Evolutionary conservation across 2,888 invertebrate genomes (phyloP).

Genomic region (Gandaritis pyraliata): DNA sequence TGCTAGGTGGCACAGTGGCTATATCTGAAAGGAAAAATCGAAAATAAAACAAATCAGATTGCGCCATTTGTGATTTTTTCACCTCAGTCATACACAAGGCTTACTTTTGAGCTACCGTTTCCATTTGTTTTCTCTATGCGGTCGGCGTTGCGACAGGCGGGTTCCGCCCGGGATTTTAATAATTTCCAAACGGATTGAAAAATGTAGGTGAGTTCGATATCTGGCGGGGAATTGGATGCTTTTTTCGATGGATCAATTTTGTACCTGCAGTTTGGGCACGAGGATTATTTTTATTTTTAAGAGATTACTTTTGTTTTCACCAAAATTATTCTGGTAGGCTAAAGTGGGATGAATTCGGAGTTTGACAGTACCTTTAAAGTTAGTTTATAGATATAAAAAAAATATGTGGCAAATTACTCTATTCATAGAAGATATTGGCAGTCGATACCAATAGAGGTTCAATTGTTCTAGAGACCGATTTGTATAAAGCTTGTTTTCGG

Average conservation of each 20-base stretch:
- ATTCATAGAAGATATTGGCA: too few relatives aligned
- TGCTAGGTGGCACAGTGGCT: too few relatives aligned
- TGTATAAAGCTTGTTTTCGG: neutral
- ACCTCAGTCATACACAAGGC: constrained; percentile 8
- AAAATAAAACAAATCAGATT: neutral
- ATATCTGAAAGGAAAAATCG: neutral
- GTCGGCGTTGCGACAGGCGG: constrained; percentile 50
- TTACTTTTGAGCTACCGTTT: constrained; percentile 18
- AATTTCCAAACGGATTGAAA: constrained; percentile 67
- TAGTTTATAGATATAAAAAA: too few relatives aligned
- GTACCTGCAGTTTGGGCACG: constrained; percentile 19
- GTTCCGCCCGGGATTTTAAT: constrained; percentile 64
- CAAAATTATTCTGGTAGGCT: constrained; percentile 2
- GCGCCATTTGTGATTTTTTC: constrained; percentile 1
- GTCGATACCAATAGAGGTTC: neutral
- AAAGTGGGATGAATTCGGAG: neutral
- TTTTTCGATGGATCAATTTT: constrained; percentile 32
- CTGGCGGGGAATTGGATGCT: constrained; percentile 28
- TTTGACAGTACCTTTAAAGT: neutral
- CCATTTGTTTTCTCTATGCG: constrained; percentile 29
- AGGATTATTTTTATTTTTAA: constrained; percentile 17
- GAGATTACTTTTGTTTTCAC: constrained; percentile 17
- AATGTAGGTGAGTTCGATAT: constrained; percentile 47
- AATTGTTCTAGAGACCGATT: neutral
- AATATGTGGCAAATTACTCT: neutral